Conservation (phyloP, 2,888 invertebrate genomes). For the Crepidodera aurea region DNA sequence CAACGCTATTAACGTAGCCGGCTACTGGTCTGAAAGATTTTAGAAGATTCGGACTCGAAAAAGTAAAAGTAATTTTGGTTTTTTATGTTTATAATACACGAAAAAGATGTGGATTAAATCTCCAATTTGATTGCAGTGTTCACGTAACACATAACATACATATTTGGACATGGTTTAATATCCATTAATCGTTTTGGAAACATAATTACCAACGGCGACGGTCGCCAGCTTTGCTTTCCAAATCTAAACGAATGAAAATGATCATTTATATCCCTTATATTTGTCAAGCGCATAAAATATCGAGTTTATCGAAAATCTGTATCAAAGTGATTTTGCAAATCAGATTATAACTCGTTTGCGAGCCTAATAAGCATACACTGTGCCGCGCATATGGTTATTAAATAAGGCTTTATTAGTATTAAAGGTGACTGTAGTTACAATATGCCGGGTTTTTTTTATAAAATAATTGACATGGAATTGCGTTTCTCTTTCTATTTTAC, state of each 20-base stretch:
- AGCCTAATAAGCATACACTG: conserved; percentile 44
- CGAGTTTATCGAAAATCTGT: conserved; percentile 23
- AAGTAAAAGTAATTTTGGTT: no score
- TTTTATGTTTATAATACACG: no score
- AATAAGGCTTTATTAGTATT: conserved; percentile 33
- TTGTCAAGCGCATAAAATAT: conserved; percentile 20
- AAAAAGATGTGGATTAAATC: no score
- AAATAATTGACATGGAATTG: neutral
- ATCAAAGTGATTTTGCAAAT: conserved; percentile 44
- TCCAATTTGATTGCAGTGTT: no score
- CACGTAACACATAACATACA: no score
- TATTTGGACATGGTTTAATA: no score
- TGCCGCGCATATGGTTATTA: conserved; percentile 41
- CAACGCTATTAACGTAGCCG: no score
- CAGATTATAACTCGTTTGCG: conserved; percentile 40
- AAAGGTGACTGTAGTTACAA: conserved; percentile 1
- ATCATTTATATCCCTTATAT: neutral
- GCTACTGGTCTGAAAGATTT: no score
- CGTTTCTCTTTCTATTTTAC: conserved; percentile 7
- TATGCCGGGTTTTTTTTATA: neutral
- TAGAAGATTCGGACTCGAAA: no score
- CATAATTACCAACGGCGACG: neutral
- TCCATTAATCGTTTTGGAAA: no score
- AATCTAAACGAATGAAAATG: neutral
- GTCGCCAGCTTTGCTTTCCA: neutral